These are phyloP conservation scores for Furcifer pardalis DNA, from an alignment of 2,797 vertebrate genomes.

Conservation along the genomic window DNA sequence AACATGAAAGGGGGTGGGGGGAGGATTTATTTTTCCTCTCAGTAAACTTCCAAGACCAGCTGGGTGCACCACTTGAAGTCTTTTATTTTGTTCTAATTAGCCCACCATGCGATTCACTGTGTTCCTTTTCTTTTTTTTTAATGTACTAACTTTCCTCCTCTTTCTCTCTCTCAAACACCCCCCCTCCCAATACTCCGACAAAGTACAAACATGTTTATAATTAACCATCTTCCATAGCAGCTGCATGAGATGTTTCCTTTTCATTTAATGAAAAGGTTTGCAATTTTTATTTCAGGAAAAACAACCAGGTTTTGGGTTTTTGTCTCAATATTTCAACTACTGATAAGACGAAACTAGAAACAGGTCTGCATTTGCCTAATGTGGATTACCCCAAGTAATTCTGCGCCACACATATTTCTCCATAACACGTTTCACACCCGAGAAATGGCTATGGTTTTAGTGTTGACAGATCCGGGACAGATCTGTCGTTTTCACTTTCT, in stretches of 20 bases:
- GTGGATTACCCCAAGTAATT: not conserved
- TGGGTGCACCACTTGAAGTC: not conserved
- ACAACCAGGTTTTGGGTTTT: not conserved
- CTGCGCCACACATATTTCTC: not conserved
- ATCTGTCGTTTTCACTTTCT: not conserved
- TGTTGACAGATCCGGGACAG: not conserved
- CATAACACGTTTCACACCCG: not conserved
- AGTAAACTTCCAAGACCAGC: not conserved
- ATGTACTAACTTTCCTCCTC: not conserved
- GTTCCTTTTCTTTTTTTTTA: not conserved
- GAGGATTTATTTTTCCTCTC: no score
- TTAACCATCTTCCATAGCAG: constrained; percentile 17
- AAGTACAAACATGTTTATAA: constrained; percentile 26
- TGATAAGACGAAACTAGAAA: not conserved
- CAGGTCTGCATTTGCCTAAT: not conserved
- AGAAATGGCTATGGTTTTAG: not conserved
- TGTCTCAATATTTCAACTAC: not conserved
- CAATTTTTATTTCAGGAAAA: not conserved
- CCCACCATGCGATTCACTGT: not conserved
- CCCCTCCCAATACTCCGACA: no score
- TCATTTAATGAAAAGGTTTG: not conserved
- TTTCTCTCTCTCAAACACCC: not conserved
- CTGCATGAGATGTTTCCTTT: not conserved
- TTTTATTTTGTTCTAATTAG: constrained; percentile 29
- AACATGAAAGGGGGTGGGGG: not conserved